Base-by-base conservation (phyloP, 2,797 vertebrate species). In the Muscicapa striata region DNA sequence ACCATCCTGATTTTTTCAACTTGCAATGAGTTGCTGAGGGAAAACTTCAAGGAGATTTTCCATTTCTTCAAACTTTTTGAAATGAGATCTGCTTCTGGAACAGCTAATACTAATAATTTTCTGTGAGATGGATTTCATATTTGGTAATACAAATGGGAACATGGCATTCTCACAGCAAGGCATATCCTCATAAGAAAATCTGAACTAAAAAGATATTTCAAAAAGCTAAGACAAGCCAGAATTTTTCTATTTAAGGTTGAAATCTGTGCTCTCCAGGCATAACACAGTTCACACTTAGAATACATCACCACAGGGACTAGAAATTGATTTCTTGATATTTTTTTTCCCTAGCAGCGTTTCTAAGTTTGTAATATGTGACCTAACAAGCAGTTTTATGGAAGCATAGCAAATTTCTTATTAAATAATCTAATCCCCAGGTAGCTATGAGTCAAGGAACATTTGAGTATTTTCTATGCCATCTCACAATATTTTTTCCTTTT, bases 311-410 rank as follows among this genome's bases (percentile, higher is more conserved):
- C 48, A 89, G 69, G 77, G 52, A 89, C 72, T 67, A 81, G 55
- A 90, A 90, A 94, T 84, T 88, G 70, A 88, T 93, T 95, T 95
- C 57, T 87, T 90, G 38, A 63, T 93, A 34, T 86, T 95, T 94
- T 94, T 95, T 95, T 87, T 90, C 78, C 34, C 69, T 82, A 49
- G 66, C 67, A 93, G 32, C 55, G 40, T 93, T 91, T 93, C 84
- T 74, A 70, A 83, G 38, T 87, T 92, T 81, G 40, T 62, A 43
- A 77, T 84, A 74, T 5, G 5, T 84, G 66, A 36, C 62, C 52
- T 89, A 91, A 94, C 52, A 69, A 81, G 24, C 51, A 82, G 51
- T 77, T 94, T 95, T 79, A 36, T 4, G 4, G 46, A 89, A 80
- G 20, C 64, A 36, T 21, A 26, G 18, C 54, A 62, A 62, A 69